Conservation (phyloP, 2,797 vertebrate genomes). For the Tokudaia tokunoshimensis region DNA sequence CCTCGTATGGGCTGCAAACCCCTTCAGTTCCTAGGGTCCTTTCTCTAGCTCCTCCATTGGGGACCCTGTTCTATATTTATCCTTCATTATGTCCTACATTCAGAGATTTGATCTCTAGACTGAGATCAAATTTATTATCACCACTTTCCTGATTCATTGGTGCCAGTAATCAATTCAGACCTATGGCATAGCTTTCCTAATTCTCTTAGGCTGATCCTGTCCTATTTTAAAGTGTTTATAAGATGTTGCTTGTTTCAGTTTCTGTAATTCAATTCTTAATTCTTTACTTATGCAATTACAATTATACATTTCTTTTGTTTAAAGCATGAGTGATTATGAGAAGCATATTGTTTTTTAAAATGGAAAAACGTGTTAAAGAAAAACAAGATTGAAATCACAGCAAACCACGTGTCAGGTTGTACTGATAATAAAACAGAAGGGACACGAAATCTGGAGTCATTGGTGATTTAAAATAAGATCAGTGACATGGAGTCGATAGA, state of each 20-base stretch:
- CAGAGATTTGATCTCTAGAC: background rate
- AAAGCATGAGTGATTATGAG: background rate
- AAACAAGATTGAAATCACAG: background rate
- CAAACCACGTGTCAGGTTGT: background rate
- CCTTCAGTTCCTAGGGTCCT: too few species aligned
- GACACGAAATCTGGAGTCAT: background rate
- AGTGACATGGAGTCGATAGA: background rate
- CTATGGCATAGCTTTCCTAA: background rate
- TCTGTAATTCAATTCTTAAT: background rate
- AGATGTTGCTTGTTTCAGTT: background rate
- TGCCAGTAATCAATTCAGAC: background rate
- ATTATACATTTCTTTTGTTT: background rate
- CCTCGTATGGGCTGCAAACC: too few species aligned
- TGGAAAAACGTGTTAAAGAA: background rate
- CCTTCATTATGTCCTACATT: background rate
- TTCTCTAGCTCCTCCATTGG: too few species aligned
- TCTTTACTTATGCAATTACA: background rate
- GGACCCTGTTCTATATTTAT: background rate
- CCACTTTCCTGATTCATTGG: background rate
- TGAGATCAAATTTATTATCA: background rate
- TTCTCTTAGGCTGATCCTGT: background rate
- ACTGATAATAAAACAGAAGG: background rate
- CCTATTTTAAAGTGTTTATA: background rate
- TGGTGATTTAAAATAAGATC: background rate
- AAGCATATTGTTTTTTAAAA: background rate